These are phyloP conservation scores for Nothocercus julius DNA, from an alignment of 2,113 vertebrate genomes.

Conservation along the genomic window DNA sequence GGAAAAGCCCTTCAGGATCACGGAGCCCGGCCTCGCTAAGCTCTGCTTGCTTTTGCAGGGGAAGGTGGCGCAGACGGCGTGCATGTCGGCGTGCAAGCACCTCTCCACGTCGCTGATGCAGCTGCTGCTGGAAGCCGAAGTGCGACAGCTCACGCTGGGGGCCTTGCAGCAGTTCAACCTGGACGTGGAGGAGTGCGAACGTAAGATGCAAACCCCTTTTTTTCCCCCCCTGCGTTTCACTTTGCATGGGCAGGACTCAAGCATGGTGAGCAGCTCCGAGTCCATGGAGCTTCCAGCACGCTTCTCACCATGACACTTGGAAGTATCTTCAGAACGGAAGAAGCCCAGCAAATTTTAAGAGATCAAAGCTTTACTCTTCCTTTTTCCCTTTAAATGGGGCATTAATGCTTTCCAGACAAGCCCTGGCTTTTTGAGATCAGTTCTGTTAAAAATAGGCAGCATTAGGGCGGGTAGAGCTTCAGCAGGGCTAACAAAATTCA, in stretches of 20 bases:
- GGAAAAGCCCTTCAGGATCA: too few relatives aligned
- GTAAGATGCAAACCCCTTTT: slow-evolving; percentile 76
- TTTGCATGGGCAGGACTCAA: not conserved
- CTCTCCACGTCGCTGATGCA: slow-evolving; percentile 93
- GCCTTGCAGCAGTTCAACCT: slow-evolving; percentile 93
- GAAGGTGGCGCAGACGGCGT: slow-evolving; percentile 97
- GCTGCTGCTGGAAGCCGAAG: slow-evolving; percentile 90
- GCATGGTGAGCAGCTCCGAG: not conserved
- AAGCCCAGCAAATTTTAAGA: not conserved
- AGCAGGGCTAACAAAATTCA: not conserved
- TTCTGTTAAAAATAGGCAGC: not conserved
- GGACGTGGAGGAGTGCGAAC: slow-evolving; percentile 94
- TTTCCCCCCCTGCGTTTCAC: too few relatives aligned
- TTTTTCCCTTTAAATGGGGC: not conserved
- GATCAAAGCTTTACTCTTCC: not conserved
- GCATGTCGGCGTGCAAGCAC: slow-evolving; percentile 98
- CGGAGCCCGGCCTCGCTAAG: too few relatives aligned
- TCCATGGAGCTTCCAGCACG: not conserved
- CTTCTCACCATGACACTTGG: not conserved
- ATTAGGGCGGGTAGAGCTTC: not conserved
- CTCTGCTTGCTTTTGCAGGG: slow-evolving; percentile 79
- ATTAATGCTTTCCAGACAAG: not conserved
- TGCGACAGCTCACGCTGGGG: slow-evolving; percentile 92
- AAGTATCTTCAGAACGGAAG: not conserved
- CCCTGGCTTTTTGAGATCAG: not conserved